Evolutionary conservation across 2,113 vertebrate genomes (phyloP).

Genomic region (Hypanus sabinus): DNA sequence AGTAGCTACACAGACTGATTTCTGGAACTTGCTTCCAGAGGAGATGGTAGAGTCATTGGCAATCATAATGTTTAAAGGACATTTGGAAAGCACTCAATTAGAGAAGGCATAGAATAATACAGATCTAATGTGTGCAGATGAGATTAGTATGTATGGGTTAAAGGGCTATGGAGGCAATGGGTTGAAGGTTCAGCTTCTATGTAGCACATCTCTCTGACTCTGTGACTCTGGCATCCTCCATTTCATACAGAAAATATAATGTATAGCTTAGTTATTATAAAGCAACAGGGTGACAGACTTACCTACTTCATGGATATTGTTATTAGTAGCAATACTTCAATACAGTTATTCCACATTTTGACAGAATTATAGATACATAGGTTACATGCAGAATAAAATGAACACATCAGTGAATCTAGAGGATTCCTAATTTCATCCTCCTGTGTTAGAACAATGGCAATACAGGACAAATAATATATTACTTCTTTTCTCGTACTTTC

Average conservation of each 20-base stretch:
- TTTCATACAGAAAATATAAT: not conserved
- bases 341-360: not conserved
- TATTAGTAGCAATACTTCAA: not conserved
- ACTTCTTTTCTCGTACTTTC: not conserved
- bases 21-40: no score
- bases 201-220: no score
- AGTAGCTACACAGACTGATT: no score
- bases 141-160: no score
- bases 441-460: not conserved
- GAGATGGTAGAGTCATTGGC: no score
- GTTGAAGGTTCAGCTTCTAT: no score
- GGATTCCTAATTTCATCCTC: not conserved
- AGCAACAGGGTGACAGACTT: not conserved
- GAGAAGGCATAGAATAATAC: no score
- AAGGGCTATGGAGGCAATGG: no score
- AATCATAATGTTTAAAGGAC: no score
- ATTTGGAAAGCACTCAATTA: no score
- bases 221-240: not conserved
- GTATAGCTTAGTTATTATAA: not conserved
- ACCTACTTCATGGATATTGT: not conserved
- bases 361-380: not conserved
- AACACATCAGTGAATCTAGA: not conserved
- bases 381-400: not conserved
- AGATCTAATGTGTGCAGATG: no score
- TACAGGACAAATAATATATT: not conserved